Conservation (phyloP, 2,113 vertebrate genomes). For the Anhinga rufa region DNA sequence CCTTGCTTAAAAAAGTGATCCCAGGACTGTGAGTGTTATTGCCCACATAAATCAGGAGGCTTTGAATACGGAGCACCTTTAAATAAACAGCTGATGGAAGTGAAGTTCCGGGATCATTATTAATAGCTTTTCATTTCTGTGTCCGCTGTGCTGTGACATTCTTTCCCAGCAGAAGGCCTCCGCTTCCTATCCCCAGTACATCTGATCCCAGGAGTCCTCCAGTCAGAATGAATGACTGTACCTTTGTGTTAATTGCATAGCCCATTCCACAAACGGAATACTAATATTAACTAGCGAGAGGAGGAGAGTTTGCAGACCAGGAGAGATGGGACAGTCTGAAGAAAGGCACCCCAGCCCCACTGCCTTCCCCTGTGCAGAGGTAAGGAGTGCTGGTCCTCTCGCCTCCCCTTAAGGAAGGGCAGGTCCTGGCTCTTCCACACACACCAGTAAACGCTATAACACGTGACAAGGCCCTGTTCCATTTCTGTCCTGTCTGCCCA, state of each 20-base stretch:
- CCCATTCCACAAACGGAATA: slow-evolving; percentile 59
- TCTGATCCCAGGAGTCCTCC: slow-evolving; percentile 71
- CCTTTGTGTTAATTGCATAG: slow-evolving; percentile 74
- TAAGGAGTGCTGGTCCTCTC: not conserved
- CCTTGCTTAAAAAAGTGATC: slow-evolving; percentile 75
- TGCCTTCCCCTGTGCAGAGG: not conserved
- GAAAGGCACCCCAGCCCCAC: too few relatives aligned
- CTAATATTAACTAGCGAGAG: slow-evolving; percentile 53
- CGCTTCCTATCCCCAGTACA: slow-evolving; percentile 63
- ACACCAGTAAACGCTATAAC: not conserved
- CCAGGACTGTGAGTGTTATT: slow-evolving; percentile 69
- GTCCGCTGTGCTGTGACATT: slow-evolving; percentile 80
- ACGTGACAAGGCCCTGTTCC: not conserved
- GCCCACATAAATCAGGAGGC: slow-evolving; percentile 80
- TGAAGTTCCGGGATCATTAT: slow-evolving; percentile 80
- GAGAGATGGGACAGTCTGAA: not conserved
- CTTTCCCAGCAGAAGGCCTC: slow-evolving; percentile 75
- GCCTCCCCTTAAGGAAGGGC: not conserved
- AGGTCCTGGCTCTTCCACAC: not conserved
- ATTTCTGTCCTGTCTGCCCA: not conserved
- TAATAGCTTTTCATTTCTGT: slow-evolving; percentile 82
- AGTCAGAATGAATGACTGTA: slow-evolving; percentile 76
- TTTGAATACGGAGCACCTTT: slow-evolving; percentile 78
- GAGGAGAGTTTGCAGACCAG: not conserved
- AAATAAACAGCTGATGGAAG: slow-evolving; percentile 84